These are phyloP conservation scores for Tokudaia tokunoshimensis DNA, from an alignment of 2,797 vertebrate genomes.

Conservation along the genomic window DNA sequence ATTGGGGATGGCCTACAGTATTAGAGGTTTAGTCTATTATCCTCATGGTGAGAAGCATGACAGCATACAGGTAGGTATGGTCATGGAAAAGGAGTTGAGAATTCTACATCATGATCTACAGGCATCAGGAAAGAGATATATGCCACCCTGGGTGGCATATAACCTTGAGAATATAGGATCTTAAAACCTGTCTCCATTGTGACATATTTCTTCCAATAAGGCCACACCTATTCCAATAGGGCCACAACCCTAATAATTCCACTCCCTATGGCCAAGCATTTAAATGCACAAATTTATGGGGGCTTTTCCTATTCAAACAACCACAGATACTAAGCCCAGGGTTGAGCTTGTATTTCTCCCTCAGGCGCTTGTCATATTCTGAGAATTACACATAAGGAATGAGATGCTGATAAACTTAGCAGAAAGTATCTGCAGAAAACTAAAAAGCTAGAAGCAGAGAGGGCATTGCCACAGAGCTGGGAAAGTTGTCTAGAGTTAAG, in stretches of 20 bases:
- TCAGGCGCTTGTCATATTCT: conserved; percentile 9
- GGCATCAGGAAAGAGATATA: not conserved
- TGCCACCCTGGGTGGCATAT: not conserved
- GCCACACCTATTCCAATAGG: not conserved
- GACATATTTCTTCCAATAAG: not conserved
- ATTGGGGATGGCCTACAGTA: not conserved
- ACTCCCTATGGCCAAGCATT: not conserved
- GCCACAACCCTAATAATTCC: not conserved
- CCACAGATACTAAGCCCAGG: not conserved
- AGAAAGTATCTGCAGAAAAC: conserved; percentile 12
- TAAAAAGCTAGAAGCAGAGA: not conserved
- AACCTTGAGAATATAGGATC: not conserved
- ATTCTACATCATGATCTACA: not conserved
- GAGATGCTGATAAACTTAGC: conserved; percentile 11
- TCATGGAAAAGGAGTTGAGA: not conserved
- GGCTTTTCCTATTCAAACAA: not conserved
- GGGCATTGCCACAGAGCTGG: not conserved
- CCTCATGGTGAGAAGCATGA: not conserved
- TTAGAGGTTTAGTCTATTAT: not conserved
- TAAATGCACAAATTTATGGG: not conserved
- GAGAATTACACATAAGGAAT: not conserved
- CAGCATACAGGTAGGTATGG: not conserved
- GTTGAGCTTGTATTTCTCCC: conserved; percentile 16
- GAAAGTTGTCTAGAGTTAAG: not conserved
- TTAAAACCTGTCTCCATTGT: not conserved